Evolutionary conservation across 2,113 vertebrate genomes (phyloP).

Genomic region (Erythrocercus mccallii): DNA sequence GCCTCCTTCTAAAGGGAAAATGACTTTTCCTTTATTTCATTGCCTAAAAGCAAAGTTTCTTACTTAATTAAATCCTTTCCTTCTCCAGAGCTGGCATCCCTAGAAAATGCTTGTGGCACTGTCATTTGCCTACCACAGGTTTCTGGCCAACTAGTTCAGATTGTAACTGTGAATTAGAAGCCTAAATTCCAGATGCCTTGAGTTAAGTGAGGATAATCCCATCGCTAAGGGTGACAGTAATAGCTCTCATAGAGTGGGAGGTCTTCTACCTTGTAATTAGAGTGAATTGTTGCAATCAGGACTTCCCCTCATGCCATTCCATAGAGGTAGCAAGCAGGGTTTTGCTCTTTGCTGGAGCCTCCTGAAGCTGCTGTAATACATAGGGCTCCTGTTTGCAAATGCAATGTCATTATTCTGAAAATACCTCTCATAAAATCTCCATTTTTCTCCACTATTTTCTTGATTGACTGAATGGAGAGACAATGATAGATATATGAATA

Average conservation of each 20-base stretch:
- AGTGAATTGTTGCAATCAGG: neutral
- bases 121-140: neutral
- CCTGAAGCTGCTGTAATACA: neutral
- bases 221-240: neutral
- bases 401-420: neutral
- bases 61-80: neutral
- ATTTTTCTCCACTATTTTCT: neutral
- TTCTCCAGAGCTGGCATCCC: neutral
- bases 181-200: neutral
- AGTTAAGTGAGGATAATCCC: neutral
- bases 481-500: neutral
- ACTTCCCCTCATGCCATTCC: neutral
- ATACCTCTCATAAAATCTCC: neutral
- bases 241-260: neutral
- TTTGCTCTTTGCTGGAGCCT: neutral
- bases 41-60: neutral
- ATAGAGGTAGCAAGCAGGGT: neutral
- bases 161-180: neutral
- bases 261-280: constrained; percentile 18
- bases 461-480: neutral
- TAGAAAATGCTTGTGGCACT: neutral
- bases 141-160: neutral
- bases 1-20: neutral
- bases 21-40: neutral
- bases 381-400: neutral